Conservation (phyloP, 1,140 invertebrate genomes). For the Rhagoletis zephyria region DNA sequence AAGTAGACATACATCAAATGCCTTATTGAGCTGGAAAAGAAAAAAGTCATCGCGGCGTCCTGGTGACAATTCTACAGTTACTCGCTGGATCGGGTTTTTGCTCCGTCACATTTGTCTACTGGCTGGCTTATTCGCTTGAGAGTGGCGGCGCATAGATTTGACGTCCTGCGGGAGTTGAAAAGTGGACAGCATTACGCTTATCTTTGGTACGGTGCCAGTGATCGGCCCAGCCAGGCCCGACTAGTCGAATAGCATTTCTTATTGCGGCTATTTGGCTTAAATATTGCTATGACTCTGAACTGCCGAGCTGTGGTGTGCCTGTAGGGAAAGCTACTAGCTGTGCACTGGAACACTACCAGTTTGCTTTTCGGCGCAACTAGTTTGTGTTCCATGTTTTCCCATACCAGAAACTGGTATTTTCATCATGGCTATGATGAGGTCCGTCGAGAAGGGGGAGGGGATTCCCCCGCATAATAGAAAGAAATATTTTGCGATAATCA, state of each 20-base stretch:
- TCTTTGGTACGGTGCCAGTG: slow-evolving; percentile 47
- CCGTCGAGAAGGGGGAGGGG: too few species aligned
- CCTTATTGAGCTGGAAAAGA: neutral
- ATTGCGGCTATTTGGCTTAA: slow-evolving; percentile 46
- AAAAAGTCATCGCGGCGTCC: slow-evolving; percentile 35
- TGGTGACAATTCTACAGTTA: slow-evolving; percentile 48
- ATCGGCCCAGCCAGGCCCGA: neutral
- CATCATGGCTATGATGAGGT: too few species aligned
- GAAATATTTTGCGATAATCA: too few species aligned
- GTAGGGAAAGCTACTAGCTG: neutral
- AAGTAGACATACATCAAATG: neutral
- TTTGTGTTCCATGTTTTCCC: too few species aligned
- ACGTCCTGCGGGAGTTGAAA: slow-evolving; percentile 50
- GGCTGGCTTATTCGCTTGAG: slow-evolving; percentile 19
- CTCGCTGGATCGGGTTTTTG: slow-evolving; percentile 5
- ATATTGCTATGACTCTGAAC: neutral
- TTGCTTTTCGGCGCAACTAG: too few species aligned
- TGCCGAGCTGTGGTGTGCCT: neutral
- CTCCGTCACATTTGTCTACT: neutral
- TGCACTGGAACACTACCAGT: too few species aligned
- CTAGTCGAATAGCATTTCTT: slow-evolving; percentile 12
- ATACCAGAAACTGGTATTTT: too few species aligned
- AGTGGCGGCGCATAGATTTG: slow-evolving; percentile 47
- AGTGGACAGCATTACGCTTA: slow-evolving; percentile 51
- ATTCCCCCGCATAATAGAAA: too few species aligned